Evolutionary conservation across 2,113 vertebrate genomes (phyloP).

Genomic region (Gavialis gangeticus): DNA sequence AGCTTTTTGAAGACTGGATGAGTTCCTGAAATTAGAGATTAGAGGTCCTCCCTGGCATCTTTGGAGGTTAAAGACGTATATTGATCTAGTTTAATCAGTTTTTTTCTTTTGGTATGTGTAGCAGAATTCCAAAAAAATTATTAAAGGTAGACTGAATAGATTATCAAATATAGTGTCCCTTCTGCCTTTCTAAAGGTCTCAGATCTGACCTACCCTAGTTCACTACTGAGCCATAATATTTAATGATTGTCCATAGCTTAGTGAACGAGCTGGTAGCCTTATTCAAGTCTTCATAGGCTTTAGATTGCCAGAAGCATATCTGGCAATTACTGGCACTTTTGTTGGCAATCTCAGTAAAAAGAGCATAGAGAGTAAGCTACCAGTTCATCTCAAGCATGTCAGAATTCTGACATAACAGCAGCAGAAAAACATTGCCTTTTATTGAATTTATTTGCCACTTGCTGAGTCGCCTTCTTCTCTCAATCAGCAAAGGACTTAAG

Average conservation of each 20-base stretch:
- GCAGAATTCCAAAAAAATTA: not conserved
- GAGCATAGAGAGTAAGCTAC: not conserved
- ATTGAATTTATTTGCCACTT: not conserved
- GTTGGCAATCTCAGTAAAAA: not conserved
- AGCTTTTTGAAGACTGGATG: not conserved
- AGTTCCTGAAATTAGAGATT: not conserved
- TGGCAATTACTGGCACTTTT: not conserved
- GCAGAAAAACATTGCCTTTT: not conserved
- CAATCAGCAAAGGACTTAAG: conserved; percentile 8
- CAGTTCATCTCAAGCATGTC: not conserved
- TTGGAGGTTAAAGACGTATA: not conserved
- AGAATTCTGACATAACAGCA: not conserved
- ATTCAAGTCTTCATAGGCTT: not conserved
- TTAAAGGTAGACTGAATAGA: not conserved
- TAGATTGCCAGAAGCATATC: not conserved
- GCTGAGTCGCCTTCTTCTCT: not conserved
- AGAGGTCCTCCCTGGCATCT: not conserved
- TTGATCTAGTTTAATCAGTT: not conserved
- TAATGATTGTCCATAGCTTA: not conserved
- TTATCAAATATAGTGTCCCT: not conserved
- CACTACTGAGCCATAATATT: not conserved
- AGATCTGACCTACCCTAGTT: not conserved
- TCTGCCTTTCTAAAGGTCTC: not conserved
- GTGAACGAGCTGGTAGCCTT: not conserved
- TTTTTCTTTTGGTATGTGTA: not conserved